Evolutionary conservation across 2,888 invertebrate genomes (phyloP).

Genomic region (Helleia helle): DNA sequence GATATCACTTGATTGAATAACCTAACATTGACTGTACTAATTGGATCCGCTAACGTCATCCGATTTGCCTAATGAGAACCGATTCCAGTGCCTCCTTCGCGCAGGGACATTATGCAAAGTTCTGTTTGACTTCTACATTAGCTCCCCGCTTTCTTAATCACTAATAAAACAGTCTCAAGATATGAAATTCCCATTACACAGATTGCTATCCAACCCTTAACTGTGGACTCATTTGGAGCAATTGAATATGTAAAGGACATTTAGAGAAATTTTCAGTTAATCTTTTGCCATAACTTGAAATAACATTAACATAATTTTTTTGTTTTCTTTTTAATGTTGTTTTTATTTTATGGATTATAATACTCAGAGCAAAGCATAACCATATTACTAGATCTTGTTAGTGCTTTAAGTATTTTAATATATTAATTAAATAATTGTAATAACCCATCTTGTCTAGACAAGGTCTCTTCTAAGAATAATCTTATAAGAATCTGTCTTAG

Average conservation of each 20-base stretch:
- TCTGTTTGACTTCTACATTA: constrained; percentile 60
- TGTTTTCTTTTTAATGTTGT: too few species aligned
- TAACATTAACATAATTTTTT: too few species aligned
- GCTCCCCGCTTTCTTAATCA: constrained; percentile 43
- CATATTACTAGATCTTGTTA: too few species aligned
- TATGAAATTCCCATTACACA: constrained; percentile 26
- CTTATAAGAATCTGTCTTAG: too few species aligned
- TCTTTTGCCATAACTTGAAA: not conserved
- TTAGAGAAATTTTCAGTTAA: constrained; percentile 3
- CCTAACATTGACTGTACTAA: constrained; percentile 67
- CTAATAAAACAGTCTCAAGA: constrained; percentile 40
- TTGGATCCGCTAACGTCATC: constrained; percentile 55
- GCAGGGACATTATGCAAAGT: constrained; percentile 62
- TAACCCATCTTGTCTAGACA: too few species aligned
- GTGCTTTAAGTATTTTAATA: too few species aligned
- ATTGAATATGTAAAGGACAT: constrained; percentile 18
- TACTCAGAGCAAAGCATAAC: too few species aligned
- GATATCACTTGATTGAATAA: constrained; percentile 43
- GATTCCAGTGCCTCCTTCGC: constrained; percentile 42
- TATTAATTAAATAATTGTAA: too few species aligned
- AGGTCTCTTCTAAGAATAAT: too few species aligned
- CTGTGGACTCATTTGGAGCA: constrained; percentile 18
- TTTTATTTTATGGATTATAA: too few species aligned
- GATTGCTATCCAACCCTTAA: constrained; percentile 17
- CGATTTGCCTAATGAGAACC: constrained; percentile 67